Base-by-base conservation (phyloP, 2,888 invertebrate species). In the Cynaeus angustus region DNA sequence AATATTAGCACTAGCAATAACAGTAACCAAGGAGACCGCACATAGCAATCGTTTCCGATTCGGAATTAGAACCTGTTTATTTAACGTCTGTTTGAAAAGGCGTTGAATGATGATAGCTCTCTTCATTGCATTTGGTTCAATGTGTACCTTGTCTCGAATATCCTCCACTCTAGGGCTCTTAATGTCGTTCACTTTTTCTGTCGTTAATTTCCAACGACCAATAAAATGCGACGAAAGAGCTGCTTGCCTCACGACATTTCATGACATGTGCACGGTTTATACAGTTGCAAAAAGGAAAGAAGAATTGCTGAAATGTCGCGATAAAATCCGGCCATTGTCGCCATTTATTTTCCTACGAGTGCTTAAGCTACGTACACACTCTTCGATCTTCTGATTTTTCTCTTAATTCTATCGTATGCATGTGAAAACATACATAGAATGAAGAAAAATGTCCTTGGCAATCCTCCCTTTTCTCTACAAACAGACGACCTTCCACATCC, bases 1-100 rank as follows among this genome's bases (percentile, higher is more conserved):
- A 72, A 72, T 72, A 72, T 72, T 72, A 70, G 70, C 70, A 70
- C 65, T 72, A 66, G 72, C 70, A 72, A 72, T 72, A 72, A 66
- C 72, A 70, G 72, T 72, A 69, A 72, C 72, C 72, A 67, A 68
- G 72, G 72, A 64, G 59, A 72, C 72, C 70, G 72, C 72, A 72
- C 72, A 72, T 66, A 66, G 66, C 70, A 65, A 72, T 72, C 70
- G 67, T 46, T 72, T 72, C 69, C 67, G 67, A 67, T 64, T 67
- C 64, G 64, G 71, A 71, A 71, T 71, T 71, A 71, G 67, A 71
- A 16, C 56, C 30, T 71, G 71, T 71, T 71, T 71, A 52, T 68
- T 67, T 67, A 67, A 52, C 67, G 64, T 71, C 67, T 71, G 64
- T 71, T 71, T 71, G 71, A 70, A 70, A 70, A 70, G 70, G 66